These are phyloP conservation scores for Drosophila tristis DNA, from an alignment of 1,140 invertebrate species.

Conservation along the genomic window DNA sequence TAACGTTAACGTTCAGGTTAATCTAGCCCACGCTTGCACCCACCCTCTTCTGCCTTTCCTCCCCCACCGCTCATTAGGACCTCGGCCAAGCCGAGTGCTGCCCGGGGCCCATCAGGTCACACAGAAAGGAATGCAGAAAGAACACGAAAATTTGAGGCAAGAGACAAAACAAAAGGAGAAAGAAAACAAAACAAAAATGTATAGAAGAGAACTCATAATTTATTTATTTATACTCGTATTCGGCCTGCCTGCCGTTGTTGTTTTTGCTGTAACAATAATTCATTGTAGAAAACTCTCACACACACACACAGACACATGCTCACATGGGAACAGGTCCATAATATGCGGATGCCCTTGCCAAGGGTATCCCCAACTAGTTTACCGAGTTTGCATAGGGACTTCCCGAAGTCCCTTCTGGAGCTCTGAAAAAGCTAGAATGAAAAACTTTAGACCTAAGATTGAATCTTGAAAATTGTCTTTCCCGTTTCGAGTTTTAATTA, in stretches of 20 bases:
- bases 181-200: constrained; percentile 46
- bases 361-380: constrained; percentile 14
- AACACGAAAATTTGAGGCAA: constrained; percentile 29
- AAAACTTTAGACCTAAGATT: too few species aligned
- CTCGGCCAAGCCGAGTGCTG: constrained; percentile 17
- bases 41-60: constrained; percentile 1
- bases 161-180: constrained; percentile 34
- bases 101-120: constrained; percentile 49
- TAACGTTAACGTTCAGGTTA: constrained; percentile 47
- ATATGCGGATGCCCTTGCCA: constrained; percentile 33
- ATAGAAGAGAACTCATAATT: constrained; percentile 69
- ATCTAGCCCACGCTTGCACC: constrained; percentile 20
- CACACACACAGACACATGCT: constrained; percentile 1
- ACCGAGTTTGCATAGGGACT: too few species aligned
- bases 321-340: constrained; percentile 29
- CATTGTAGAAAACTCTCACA: constrained; percentile 62
- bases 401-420: too few species aligned
- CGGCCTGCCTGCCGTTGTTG: constrained; percentile 44
- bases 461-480: too few species aligned
- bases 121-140: constrained; percentile 58
- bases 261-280: constrained; percentile 77
- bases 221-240: constrained; percentile 72
- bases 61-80: not conserved
- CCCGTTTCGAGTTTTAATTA: too few species aligned
- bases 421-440: too few species aligned